Percentiles rank a stretch among this genome's conserved stretches.
Conservation (phyloP, 1,140 invertebrate genomes). For the Oreohelix idahoensis region DNA sequence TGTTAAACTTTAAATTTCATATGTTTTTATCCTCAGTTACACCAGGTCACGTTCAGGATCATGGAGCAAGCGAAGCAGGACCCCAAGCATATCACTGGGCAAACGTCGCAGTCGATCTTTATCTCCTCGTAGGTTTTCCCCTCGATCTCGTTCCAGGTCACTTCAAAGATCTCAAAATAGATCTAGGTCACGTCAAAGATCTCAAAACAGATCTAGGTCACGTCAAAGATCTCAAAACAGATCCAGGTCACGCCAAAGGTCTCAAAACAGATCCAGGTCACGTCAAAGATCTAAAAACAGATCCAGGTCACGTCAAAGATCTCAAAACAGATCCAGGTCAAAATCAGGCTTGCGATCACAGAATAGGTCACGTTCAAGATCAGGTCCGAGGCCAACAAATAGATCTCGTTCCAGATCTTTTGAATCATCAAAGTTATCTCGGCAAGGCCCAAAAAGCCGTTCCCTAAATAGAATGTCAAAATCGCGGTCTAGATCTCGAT, state of each 20-base stretch:
- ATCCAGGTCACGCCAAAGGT: neutral
- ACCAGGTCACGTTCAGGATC: conserved; percentile 21
- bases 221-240: neutral
- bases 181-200: neutral
- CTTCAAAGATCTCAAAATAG: neutral
- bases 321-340: neutral
- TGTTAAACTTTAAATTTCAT: neutral
- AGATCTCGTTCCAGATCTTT: conserved; percentile 19
- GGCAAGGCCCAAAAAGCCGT: neutral
- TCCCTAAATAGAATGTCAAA: neutral
- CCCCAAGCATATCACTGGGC: conserved; percentile 2
- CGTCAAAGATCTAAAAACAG: neutral
- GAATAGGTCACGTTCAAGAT: conserved; percentile 13
- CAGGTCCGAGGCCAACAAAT: neutral
- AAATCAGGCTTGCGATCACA: neutral
- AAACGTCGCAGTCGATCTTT: conserved; percentile 12
- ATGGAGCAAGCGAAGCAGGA: conserved; percentile 17
- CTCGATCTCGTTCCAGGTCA: conserved; percentile 24
- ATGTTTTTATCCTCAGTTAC: conserved; percentile 15
- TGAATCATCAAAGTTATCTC: conserved; percentile 5
- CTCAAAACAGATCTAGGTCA: neutral
- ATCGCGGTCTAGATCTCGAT: conserved; percentile 19
- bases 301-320: conserved; percentile 9
- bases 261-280: neutral
- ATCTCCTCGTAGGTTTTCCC: neutral